Evolutionary conservation across 2,888 invertebrate genomes (phyloP), one percentile per base, ranked within the genome.

Genomic region (Chrysina gloriosa): DNA sequence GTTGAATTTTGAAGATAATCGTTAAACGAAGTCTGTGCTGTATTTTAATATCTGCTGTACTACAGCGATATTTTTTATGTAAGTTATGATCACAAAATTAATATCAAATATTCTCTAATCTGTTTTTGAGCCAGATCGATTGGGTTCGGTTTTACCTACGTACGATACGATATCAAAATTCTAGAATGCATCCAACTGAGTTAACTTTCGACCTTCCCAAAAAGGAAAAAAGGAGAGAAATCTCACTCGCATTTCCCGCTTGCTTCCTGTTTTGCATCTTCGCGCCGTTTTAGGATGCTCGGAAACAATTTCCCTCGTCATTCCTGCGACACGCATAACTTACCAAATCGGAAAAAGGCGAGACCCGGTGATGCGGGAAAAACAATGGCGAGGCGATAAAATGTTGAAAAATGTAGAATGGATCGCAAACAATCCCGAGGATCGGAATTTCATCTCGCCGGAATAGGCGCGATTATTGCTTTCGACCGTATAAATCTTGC

Each of bases 281-380:
- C 6, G 27, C 25, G 23, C 58, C 39, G 14, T 23, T 39, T 14
- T 25, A 9, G 9, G 58, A 58, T 39, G 25, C n/a, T 36, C 36
- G 58, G 42, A 58, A 58, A 39, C 58, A 58, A 58, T 58, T 58
- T 58, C 58, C 39, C n/a, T n/a, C 23, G 39, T 25, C 39, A 14
- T 16, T 58, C 42, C 7, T 45, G 14, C n/a, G 39, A 6, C 58
- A 21, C 23, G 27, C 39, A 25, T 39, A 36, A 58, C 39, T 39
- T 39, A 14, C 27, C 36, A 39, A 39, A 39, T 16, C 11, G 11
- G 34, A 58, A 39, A 39, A 39, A 36, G 34, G 16, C 54, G 34
- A 54, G 36, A 34, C 25, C 23, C 11, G 27, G n/a, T 7, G 7
- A 21, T 5, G 50, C 7, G n/a, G 9, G 27, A 16, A 36, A 19